Evolutionary conservation across 53 echinoderm and acorn worm species (phyloP), one percentile per base, ranked within the genome.

Genomic region (Crossaster papposus): DNA sequence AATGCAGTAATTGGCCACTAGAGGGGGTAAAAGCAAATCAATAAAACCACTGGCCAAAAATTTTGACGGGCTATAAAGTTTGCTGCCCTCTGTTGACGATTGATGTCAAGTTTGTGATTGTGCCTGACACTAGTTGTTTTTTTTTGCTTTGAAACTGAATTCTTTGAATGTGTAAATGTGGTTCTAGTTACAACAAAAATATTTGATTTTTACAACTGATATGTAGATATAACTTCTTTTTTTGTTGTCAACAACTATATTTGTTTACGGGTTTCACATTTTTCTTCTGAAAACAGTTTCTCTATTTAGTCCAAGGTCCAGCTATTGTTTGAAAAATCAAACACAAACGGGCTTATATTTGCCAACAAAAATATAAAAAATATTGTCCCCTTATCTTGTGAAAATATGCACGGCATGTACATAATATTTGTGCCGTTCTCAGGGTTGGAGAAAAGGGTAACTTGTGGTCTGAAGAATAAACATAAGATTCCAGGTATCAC

Each of bases 271-370:
- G 3, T 33, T 33, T 1, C 14, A 68, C 26, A 23, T 4, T 24
- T 5, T 50, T 78, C 22, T 2, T 14, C 24, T 14, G 51, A 78
- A 78, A 50, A 51, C 20, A 8, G 9, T 51, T 44, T 20, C 51
- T 82, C n/a, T n/a, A n/a, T 30, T 32, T 35, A 85, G 85, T 85
- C 54, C 72, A 72, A 72, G 31, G 85, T 85, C 53, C 73, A 85
- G 3, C 51, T 20, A 17, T 35, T n/a, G 62, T 37, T 83, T 83
- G 29, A n/a, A 70, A 73, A 72, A 34, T 35, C 38, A 18, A 54
- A n/a, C 71, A 83, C 70, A 72, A 82, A 65, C 68, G 68, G 29
- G 85, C 72, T 51, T 31, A 31, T 33, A 81, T 31, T 85, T 73
- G 30, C 22, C 0, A 29, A 36, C 36, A 36, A 76, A 34, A 85